Evolutionary conservation across 2,797 vertebrate genomes (phyloP).

Genomic region (Notoglanidium macrostoma): DNA sequence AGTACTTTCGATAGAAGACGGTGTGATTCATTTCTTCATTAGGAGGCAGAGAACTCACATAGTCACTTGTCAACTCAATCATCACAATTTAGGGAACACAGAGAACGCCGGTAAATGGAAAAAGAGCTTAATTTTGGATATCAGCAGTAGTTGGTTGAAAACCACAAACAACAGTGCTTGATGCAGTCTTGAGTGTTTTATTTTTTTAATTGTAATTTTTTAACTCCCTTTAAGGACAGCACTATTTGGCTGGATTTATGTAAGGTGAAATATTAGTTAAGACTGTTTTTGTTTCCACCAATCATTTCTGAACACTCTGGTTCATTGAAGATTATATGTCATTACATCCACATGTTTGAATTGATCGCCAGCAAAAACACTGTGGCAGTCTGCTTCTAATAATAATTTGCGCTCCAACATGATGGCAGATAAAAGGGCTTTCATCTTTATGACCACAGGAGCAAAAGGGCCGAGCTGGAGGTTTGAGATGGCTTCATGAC

Average conservation of each 20-base stretch:
- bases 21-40: constrained; percentile 74
- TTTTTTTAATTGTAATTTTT: not conserved
- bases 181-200: constrained; percentile 54
- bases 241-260: constrained; percentile 51
- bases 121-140: constrained; percentile 3
- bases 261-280: constrained; percentile 50
- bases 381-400: constrained; percentile 74
- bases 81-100: constrained; percentile 29
- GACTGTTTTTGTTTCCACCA: constrained; percentile 43
- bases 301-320: constrained; percentile 55
- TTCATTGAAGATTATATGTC: constrained; percentile 65
- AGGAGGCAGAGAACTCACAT: constrained; percentile 47
- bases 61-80: constrained; percentile 43
- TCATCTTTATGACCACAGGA: constrained; percentile 67
- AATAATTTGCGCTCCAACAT: constrained; percentile 66
- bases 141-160: constrained; percentile 6
- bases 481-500: constrained; percentile 73
- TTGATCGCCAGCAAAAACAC: constrained; percentile 72
- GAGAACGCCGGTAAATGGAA: constrained; percentile 30
- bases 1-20: constrained; percentile 65
- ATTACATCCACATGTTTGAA: constrained; percentile 68
- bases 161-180: constrained; percentile 44
- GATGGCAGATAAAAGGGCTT: constrained; percentile 72
- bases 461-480: constrained; percentile 60
- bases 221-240: not conserved